Base-by-base conservation (phyloP, 30 jellyfish, hydroid and myxozoan genomes). In the Hydra vulgaris region DNA sequence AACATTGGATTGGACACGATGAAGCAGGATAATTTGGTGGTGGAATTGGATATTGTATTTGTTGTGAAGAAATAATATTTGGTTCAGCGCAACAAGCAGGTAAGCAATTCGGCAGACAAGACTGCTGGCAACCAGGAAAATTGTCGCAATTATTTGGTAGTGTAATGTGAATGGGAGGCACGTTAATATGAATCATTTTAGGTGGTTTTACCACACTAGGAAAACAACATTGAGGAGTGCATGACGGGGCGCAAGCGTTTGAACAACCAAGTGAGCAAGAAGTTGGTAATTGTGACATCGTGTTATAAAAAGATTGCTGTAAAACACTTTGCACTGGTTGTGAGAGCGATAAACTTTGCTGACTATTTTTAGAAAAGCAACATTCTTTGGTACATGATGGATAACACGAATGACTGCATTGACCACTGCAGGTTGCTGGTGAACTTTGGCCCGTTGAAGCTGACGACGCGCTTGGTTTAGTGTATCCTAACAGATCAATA, bases 171-270 rank as follows among this genome's bases (percentile, higher is more conserved):
- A 73, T 73, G 7, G 81, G 66, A 73, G 81, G 81, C 22, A 25
- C 66, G 7, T 26, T 53, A 26, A 73, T 19, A 23, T 26, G 81
- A 26, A 73, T 73, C 53, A 53, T n/a, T 23, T 26, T n/a, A n/a
- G 84, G 84, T 12, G 86, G 88, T 7, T 68, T 69, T 17, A 70
- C 55, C 15, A 80, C 77, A 18, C 77, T 40, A 7, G 97, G 95
- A 67, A 89, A 89, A 87, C 97, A 89, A 79, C 97, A 89, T 61
- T 89, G 97, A 15, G 97, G 95, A 7, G 97, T 79, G 75, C 97
- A 89, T 23, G 85, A 87, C 18, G 96, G 96, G 3, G 96, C 95
- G 67, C 96, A 89, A 17, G 87, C 87, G 23, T 80, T 69, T 0
- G 95, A 85, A 70, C 97, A 85, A 26, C 95, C 97, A 23, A 78